Conservation (phyloP, 2,113 vertebrate species). For the Pterocles gutturalis region DNA sequence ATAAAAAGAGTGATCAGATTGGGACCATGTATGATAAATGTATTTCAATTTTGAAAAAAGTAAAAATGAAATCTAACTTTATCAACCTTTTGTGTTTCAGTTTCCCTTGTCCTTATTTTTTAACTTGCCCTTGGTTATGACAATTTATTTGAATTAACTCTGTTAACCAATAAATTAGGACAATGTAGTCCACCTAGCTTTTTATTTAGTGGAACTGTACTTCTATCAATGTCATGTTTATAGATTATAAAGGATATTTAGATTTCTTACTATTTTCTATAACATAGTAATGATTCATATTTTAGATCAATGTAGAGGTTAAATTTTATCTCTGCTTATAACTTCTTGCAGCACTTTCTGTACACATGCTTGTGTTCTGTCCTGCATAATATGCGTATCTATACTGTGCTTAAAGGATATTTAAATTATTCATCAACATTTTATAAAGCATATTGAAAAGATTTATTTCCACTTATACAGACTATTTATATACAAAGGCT, state of each 20-base stretch:
- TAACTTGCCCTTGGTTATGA: not conserved
- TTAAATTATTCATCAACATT: not conserved
- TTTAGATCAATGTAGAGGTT: not conserved
- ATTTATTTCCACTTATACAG: not conserved
- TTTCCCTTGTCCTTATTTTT: not conserved
- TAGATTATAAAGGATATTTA: not conserved
- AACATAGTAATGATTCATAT: not conserved
- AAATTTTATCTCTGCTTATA: not conserved
- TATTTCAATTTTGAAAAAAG: not conserved
- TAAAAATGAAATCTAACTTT: not conserved
- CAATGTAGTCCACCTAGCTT: not conserved
- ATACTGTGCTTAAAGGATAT: not conserved
- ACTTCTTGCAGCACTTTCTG: not conserved
- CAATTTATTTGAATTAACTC: not conserved
- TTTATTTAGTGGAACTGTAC: not conserved
- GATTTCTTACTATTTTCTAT: not conserved
- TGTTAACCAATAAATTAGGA: not conserved
- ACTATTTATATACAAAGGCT: not conserved
- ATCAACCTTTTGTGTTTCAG: not conserved
- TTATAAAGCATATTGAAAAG: not conserved
- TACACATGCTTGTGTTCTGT: not conserved
- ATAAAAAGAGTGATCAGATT: not conserved
- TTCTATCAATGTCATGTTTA: not conserved
- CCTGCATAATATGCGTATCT: not conserved
- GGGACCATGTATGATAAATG: not conserved